These are phyloP conservation scores for Desoria tigrina DNA, from an alignment of 2,888 invertebrate genomes.

Conservation along the genomic window DNA sequence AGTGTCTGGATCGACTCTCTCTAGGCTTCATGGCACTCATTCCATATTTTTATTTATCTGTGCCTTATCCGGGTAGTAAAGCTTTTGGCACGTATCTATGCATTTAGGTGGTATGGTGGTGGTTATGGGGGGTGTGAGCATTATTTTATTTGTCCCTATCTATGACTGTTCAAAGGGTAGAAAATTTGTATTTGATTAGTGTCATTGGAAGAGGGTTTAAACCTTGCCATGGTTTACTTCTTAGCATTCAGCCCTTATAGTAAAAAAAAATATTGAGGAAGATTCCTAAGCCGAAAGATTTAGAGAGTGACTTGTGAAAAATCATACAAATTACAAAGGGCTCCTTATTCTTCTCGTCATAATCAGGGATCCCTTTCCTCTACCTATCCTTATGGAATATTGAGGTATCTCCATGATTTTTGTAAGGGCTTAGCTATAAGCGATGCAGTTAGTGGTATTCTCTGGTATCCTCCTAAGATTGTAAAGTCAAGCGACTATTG, in stretches of 20 bases:
- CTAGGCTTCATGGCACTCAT: not conserved
- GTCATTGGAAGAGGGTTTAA: constrained; percentile 7
- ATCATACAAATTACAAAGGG: constrained; percentile 32
- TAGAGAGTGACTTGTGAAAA: constrained; percentile 46
- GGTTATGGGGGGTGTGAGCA: not conserved
- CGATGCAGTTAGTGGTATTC: constrained; percentile 13
- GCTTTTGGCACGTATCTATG: constrained; percentile 43
- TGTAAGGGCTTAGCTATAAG: constrained; percentile 12
- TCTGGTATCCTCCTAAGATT: constrained; percentile 21
- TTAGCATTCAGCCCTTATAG: not conserved
- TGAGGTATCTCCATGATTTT: constrained; percentile 1
- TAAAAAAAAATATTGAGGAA: constrained; percentile 1
- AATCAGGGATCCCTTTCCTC: constrained; percentile 15
- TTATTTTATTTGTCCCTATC: not conserved
- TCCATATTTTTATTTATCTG: not conserved
- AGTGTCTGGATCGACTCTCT: not conserved
- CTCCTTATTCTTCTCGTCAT: constrained; percentile 32
- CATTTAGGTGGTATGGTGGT: not conserved
- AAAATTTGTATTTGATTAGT: constrained; percentile 47
- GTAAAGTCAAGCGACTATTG: constrained; percentile 31
- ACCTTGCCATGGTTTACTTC: not conserved
- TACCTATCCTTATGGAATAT: constrained; percentile 4
- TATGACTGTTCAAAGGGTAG: constrained; percentile 25
- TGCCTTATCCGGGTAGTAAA: constrained; percentile 31
- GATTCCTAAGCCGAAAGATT: constrained; percentile 25